These are phyloP conservation scores for Eubasilissa regina DNA, from an alignment of 1,140 invertebrate species.

Conservation along the genomic window DNA sequence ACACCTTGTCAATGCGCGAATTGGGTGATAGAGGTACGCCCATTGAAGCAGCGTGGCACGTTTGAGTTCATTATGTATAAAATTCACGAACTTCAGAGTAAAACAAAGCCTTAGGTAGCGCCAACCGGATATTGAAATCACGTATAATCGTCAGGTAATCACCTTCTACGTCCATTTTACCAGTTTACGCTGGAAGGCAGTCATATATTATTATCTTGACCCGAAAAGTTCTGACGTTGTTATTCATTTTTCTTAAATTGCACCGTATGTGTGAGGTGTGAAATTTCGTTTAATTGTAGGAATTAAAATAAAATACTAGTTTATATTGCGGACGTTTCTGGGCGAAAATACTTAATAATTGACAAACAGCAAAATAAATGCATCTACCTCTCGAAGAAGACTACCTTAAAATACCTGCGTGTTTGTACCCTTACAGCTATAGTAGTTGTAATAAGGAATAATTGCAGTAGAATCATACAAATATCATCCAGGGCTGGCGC, in stretches of 20 bases:
- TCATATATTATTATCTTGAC: neutral
- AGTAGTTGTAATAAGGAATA: no score
- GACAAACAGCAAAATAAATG: neutral
- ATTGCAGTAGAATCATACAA: no score
- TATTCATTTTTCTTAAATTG: neutral
- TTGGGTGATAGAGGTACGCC: constrained; percentile 19
- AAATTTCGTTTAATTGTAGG: neutral
- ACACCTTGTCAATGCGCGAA: constrained; percentile 17
- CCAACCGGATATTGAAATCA: neutral
- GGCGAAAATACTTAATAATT: neutral
- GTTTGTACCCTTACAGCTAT: no score
- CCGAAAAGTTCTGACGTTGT: neutral
- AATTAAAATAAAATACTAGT: neutral
- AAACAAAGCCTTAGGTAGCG: neutral
- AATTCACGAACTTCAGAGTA: neutral
- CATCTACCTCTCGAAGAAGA: no score
- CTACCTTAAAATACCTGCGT: no score
- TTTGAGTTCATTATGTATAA: neutral
- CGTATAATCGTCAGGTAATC: neutral
- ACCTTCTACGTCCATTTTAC: neutral
- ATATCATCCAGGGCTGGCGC: no score
- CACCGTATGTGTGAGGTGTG: neutral
- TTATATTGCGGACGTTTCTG: neutral
- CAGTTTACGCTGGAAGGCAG: neutral
- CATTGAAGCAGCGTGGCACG: neutral